Evolutionary conservation across 2,113 vertebrate species (phyloP), one percentile per base, ranked within the genome.

Genomic region (Psittacus erithacus): DNA sequence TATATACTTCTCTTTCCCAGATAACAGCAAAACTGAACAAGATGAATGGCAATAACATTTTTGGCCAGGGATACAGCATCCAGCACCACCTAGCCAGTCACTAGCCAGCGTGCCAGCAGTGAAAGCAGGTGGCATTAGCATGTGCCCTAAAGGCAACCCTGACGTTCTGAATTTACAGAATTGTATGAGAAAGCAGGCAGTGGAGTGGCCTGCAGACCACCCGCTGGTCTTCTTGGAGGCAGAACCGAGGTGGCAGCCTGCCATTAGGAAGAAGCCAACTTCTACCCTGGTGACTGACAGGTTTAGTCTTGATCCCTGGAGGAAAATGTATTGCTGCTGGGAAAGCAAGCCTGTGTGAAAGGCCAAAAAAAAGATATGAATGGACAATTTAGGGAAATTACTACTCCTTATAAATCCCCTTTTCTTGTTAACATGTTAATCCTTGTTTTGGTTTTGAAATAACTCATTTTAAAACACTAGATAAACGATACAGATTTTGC

Each of bases 271-370:
- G 2, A 5, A 82, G 91, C 90, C 95, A 97, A 60, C 70, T 95
- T 92, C 77, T 90, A 67, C 91, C 77, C 83, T 55, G 63, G 75
- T 86, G 89, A 95, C 92, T 95, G 93, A 90, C 92, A 96, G 81
- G 28, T 63, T 94, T 94, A 88, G 91, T 84, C 86, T 90, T 82
- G 71, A 84, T 94, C 68, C 55, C 73, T 46, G 67, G 71, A 94
- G 69, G 70, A 84, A 92, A 95, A 90, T 3, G 70, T 82, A 95
- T 38, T 82, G 80, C 62, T 92, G 53, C 64, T 89, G 86, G 80
- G 90, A 95, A 94, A 78, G 59, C 52, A 73, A 93, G 65, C 31
- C 15, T 0, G 5, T 49, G 7, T 41, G 41, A 92, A 89, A 93
- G 69, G 67, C 57, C 74, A 69, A 46, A 82, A 46, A 89, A 93